A percentile compares a stretch with the other conserved stretches of the same genome.
Evolutionary conservation across 2,888 invertebrate genomes (phyloP).

Genomic region (Seira ritae): DNA sequence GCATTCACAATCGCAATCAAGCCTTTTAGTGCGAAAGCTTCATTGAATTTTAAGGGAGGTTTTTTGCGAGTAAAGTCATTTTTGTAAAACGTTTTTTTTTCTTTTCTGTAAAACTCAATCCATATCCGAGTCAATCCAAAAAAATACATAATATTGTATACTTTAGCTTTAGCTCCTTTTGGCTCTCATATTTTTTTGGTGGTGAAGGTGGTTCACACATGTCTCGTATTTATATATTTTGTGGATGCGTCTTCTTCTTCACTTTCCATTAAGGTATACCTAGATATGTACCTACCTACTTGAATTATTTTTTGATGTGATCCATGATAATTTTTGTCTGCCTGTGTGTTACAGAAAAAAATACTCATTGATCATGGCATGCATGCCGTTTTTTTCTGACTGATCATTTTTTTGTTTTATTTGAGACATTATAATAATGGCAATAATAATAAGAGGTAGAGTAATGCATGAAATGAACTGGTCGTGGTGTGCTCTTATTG

Average conservation of each 20-base stretch:
- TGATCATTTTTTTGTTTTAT: constrained; percentile 31
- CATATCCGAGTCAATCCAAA: too few species aligned
- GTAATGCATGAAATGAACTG: constrained; percentile 26
- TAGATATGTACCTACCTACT: neutral
- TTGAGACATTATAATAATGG: constrained; percentile 49
- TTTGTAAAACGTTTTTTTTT: neutral
- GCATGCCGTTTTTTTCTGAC: constrained; percentile 42
- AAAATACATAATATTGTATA: too few species aligned
- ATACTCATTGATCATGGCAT: constrained; percentile 1
- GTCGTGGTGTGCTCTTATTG: too few species aligned
- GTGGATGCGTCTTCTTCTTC: too few species aligned
- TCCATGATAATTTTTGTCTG: constrained; percentile 2
- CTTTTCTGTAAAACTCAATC: neutral
- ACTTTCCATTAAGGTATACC: too few species aligned
- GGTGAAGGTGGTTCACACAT: constrained; percentile 8
- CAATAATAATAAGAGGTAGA: constrained; percentile 22
- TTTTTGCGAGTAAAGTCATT: neutral
- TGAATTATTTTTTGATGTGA: neutral
- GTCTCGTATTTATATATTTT: neutral
- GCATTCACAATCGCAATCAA: too few species aligned
- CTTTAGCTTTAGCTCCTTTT: too few species aligned
- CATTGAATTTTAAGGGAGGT: neutral
- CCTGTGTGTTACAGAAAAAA: neutral
- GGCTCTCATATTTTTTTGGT: neutral
- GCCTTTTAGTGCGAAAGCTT: too few species aligned